Evolutionary conservation across 2,113 vertebrate species (phyloP).

Genomic region (Tachysurus vachellii): DNA sequence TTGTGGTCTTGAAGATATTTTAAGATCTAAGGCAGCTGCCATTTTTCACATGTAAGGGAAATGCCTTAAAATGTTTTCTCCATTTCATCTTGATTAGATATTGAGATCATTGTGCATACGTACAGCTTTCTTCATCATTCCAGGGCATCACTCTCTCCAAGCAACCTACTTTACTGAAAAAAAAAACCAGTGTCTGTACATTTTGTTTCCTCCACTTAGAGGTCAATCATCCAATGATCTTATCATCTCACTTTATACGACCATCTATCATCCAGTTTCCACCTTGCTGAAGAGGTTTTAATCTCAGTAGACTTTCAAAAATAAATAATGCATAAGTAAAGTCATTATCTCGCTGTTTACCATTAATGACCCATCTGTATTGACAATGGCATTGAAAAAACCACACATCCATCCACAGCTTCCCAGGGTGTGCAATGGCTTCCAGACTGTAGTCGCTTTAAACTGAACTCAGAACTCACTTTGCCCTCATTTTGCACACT

Average conservation of each 20-base stretch:
- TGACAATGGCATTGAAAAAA: background rate
- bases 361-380: slow-evolving; percentile 16
- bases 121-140: slow-evolving; percentile 1
- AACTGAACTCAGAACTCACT: background rate
- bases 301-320: background rate
- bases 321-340: slow-evolving; percentile 27
- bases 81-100: background rate
- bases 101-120: background rate
- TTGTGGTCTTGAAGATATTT: background rate
- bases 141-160: background rate
- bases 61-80: background rate
- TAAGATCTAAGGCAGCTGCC: background rate
- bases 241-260: background rate
- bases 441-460: background rate
- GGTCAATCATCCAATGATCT: background rate
- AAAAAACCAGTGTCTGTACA: slow-evolving; percentile 1
- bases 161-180: background rate
- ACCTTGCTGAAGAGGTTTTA: background rate
- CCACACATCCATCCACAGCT: background rate
- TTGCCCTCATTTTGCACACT: background rate
- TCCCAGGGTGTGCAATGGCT: background rate
- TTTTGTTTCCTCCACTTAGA: slow-evolving; percentile 10
- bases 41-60: background rate
- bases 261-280: background rate
- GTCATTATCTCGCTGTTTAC: background rate